phyloP scores from a whole-genome alignment of 2,797 vertebrate genomes.

The Neosalanx taihuensis region DNA sequence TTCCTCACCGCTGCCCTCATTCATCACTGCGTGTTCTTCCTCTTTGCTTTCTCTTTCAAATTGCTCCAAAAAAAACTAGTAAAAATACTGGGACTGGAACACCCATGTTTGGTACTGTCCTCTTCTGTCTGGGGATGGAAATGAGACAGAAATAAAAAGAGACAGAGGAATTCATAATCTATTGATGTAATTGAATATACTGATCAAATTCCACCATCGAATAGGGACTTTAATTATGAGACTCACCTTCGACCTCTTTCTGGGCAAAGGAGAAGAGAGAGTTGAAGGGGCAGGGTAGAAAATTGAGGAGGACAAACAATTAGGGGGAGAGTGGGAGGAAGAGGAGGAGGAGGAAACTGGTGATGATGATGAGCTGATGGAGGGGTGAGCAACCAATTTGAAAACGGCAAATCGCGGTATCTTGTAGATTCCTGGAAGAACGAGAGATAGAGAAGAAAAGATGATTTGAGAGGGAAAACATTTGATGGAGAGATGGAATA shows the following conservation, averaged over 20 bases:
- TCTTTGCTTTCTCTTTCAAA: conserved; percentile 7
- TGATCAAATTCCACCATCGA: background rate
- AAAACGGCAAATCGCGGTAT: background rate
- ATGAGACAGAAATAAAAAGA: background rate
- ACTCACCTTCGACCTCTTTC: background rate
- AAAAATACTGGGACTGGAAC: conserved; percentile 2
- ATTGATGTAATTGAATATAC: background rate
- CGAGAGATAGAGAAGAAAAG: background rate
- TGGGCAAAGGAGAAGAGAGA: background rate
- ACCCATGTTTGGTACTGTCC: background rate
- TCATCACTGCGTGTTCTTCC: background rate
- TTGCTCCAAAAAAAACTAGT: background rate
- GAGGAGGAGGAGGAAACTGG: background rate
- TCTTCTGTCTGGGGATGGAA: background rate
- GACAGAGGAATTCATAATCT: conserved; percentile 1
- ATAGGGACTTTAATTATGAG: conserved; percentile 11
- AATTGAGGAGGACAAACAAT: background rate
- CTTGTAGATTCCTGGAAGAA: background rate
- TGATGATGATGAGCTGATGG: background rate
- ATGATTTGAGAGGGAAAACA: background rate
- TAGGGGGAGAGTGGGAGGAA: background rate
- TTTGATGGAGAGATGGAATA: background rate
- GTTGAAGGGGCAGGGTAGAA: conserved; percentile 5
- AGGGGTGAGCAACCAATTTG: background rate
- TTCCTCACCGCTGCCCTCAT: no score